phyloP scores from a whole-genome alignment of 92 coral and sea anemone species.

The Anthopleura xanthogrammica region DNA sequence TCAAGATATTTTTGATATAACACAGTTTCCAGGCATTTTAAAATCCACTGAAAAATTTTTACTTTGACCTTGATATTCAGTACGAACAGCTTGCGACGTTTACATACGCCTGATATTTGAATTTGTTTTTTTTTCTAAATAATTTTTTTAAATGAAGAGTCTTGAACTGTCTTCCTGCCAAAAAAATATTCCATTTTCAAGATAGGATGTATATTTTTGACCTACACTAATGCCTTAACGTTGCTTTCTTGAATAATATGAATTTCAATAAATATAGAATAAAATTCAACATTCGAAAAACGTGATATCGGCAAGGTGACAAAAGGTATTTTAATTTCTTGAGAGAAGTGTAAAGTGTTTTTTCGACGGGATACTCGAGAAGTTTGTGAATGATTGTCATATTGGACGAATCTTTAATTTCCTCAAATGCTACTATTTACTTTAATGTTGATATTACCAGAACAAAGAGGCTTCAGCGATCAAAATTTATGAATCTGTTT shows the following conservation, averaged over 20 bases:
- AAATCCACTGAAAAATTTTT: background rate
- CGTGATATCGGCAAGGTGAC: background rate
- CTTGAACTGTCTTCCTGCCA: background rate
- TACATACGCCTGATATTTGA: background rate
- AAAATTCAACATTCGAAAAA: background rate
- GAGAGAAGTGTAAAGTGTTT: background rate
- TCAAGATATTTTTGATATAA: background rate
- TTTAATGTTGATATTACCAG: background rate
- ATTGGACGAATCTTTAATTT: background rate
- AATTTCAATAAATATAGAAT: background rate
- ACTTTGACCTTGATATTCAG: background rate
- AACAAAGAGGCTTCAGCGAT: background rate
- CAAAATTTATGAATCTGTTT: background rate
- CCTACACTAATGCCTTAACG: background rate
- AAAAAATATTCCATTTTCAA: background rate
- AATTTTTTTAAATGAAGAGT: background rate
- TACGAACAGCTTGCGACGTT: constrained; percentile 4
- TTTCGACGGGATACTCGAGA: background rate
- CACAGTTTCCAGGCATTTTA: constrained; percentile 1
- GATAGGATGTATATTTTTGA: background rate
- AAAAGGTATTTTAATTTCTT: background rate
- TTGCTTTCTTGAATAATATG: background rate
- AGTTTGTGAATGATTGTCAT: background rate
- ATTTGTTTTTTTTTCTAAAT: background rate
- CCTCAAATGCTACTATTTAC: background rate